A percentile compares a stretch with the other conserved stretches of the same genome.
These are phyloP conservation scores for Reinhardtius hippoglossoides DNA, from an alignment of 2,113 vertebrate genomes.

Conservation along the genomic window DNA sequence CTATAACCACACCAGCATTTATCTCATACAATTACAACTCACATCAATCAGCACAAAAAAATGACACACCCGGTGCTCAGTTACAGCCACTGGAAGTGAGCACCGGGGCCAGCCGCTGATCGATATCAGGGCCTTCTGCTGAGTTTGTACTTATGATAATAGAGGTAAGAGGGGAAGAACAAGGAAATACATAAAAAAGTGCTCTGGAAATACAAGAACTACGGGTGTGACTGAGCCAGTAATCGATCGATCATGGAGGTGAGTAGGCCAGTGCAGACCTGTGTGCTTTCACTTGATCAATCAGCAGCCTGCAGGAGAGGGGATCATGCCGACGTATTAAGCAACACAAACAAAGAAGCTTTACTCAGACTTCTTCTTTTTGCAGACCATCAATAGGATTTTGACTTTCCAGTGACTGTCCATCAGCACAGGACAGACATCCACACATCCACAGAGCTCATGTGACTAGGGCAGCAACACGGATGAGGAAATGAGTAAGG, in stretches of 20 bases:
- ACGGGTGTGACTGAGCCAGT: slow-evolving; percentile 30
- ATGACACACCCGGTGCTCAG: slow-evolving; percentile 23
- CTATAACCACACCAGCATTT: slow-evolving; percentile 40
- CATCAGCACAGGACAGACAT: background rate
- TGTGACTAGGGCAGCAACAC: background rate
- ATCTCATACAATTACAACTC: slow-evolving; percentile 46
- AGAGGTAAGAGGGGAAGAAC: background rate
- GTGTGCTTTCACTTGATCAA: slow-evolving; percentile 50
- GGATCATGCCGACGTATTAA: background rate
- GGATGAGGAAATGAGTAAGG: background rate
- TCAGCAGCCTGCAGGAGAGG: slow-evolving; percentile 15
- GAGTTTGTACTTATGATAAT: slow-evolving; percentile 42
- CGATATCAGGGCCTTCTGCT: slow-evolving; percentile 53
- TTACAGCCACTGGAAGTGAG: slow-evolving; percentile 30
- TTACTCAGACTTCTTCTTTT: background rate
- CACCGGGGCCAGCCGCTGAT: slow-evolving; percentile 24
- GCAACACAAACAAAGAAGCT: background rate
- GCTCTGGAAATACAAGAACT: slow-evolving; percentile 35
- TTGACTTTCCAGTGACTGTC: slow-evolving; percentile 9
- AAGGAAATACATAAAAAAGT: slow-evolving; percentile 27
- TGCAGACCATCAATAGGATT: background rate
- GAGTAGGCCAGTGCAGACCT: slow-evolving; percentile 40
- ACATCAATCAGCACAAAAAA: slow-evolving; percentile 42
- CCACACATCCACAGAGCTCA: background rate
- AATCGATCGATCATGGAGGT: slow-evolving; percentile 25